These are phyloP conservation scores for Crocuta crocuta DNA, from an alignment of 2,113 vertebrate genomes.

Conservation along the genomic window DNA sequence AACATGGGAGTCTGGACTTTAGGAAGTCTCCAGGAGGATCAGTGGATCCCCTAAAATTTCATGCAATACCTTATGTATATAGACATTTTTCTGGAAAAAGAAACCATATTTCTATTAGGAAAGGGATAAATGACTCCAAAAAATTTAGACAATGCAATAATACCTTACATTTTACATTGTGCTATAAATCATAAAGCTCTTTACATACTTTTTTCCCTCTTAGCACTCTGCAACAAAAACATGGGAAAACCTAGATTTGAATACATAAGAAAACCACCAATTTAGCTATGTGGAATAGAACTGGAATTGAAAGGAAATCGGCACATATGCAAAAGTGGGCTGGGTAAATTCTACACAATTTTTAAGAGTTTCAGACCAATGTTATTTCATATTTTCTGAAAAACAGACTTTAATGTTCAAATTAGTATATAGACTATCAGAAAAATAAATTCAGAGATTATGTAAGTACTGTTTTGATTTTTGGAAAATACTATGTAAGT, in stretches of 20 bases:
- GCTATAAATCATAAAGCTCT: neutral
- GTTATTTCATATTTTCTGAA: neutral
- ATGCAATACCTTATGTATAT: neutral
- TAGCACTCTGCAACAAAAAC: neutral
- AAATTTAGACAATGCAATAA: neutral
- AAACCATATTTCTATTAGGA: neutral
- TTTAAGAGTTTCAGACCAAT: neutral
- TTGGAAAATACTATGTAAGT: neutral
- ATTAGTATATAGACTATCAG: neutral
- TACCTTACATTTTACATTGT: neutral
- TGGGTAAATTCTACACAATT: constrained; percentile 15
- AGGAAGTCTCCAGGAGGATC: neutral
- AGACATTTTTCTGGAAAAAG: constrained; percentile 27
- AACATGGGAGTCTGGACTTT: neutral
- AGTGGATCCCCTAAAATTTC: neutral
- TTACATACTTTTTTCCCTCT: neutral
- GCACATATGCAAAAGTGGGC: neutral
- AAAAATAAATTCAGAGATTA: constrained; percentile 1
- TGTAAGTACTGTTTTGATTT: neutral
- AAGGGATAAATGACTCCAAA: neutral
- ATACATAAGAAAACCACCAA: neutral
- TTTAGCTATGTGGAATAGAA: neutral
- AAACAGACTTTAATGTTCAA: constrained; percentile 43
- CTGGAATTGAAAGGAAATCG: neutral
- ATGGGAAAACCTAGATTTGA: constrained; percentile 18